Evolutionary conservation across 2,888 invertebrate genomes (phyloP), one percentile per base, ranked within the genome.

Genomic region (Sinotaia quadrata): DNA sequence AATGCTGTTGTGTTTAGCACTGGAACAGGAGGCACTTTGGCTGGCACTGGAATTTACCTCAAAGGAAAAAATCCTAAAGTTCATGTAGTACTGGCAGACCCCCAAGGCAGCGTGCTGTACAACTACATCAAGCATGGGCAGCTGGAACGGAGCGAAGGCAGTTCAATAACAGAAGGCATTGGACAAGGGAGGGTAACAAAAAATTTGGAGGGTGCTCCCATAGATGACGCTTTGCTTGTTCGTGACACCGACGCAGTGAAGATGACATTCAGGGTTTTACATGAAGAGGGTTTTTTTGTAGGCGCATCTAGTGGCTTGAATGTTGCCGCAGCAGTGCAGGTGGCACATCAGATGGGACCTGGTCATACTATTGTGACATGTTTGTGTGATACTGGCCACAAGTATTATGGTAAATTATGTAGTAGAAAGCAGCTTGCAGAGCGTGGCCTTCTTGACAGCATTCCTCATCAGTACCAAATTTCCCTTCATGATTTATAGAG

Each of bases 131-230:
- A 85, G 68, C 78, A 85, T 61, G 87, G 88, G 4, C 84, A 85
- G 59, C 73, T 88, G 8, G 87, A 88, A 56, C 74, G 87, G 59
- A 77, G 83, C 4, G 85, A 83, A 18, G 88, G 86, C 2, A 80
- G 81, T 47, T 85, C 86, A 27, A 88, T 88, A 24, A 83, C 87
- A 18, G 88, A 88, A 75, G 88, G 88, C 15, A 88, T 88, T 69
- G 88, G 88, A 66, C 88, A 88, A 79, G 87, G 87, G 56, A 82
- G 88, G n/a, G 78, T 88, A 7, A 88, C 88, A 37, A 78, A 85
- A 15, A 88, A 88, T 71, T 74, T 88, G 61, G 79, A 86, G 67
- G 87, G 83, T n/a, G 85, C 88, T 18, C 86, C 87, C 4, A 80
- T 88, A 18, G 88, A 88, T 78, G 85, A 87, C 72, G 87, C 87